Evolutionary conservation across 2,888 invertebrate genomes (phyloP), one percentile per base, ranked within the genome.

Genomic region (Leptothorax acervorum): DNA sequence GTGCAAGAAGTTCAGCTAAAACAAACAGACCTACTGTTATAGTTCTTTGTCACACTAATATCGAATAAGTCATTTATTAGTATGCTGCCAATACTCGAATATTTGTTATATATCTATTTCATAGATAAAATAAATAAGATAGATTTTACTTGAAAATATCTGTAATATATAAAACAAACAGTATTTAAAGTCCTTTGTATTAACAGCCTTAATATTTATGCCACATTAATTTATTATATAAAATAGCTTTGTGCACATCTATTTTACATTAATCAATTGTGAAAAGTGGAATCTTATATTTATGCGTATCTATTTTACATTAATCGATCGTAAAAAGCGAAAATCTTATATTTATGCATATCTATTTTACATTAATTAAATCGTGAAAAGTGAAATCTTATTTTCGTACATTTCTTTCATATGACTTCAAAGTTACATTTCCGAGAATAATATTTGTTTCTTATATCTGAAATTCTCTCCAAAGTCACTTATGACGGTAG

Each of bases 381-480:
- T 63, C 8, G n/a, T n/a, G 15, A 6, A 55, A 55, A 62, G 15
- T 71, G 23, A 4, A 55, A 76, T 51, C 57, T 51, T 35, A 39
- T 60, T 18, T 6, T 42, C 55, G 35, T 78, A 45, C 2, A 1
- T 55, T 39, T n/a, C 9, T 57, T 71, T 11, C 18, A 79, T 51
- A 63, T 70, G 53, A 83, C 76, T 89, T 42, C 15, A n/a, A 28
- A 18, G 35, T 9, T 35, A 23, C 9, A 28, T 42, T 39, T 28
- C 39, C 15, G 11, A 35, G 57, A 73, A 81, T 79, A 79, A 79
- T 81, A 81, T 81, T 73, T 81, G 23, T 28, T 28, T 1, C 71
- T 73, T 57, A 31, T 18, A 23, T 51, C n/a, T 3, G 35, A 60
- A 65, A 53, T 51, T 51, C 11, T 63, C 9, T 0, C 42, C 42